phyloP scores from a whole-genome alignment of 2,113 vertebrate genomes.

The Hepsetus odoe region DNA sequence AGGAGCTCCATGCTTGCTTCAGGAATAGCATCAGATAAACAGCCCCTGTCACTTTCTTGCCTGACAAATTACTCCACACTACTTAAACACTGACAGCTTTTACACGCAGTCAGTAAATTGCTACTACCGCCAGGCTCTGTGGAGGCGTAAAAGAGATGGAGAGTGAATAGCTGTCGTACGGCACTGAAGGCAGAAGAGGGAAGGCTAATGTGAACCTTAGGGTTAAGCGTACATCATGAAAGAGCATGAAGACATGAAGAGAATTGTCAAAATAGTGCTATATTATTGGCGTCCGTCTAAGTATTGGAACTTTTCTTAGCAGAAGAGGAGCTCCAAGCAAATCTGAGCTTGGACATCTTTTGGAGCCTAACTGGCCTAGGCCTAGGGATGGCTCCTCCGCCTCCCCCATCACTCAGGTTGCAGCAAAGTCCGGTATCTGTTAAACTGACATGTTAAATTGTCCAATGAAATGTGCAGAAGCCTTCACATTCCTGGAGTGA shows the following conservation, averaged over 20 bases:
- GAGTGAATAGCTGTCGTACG: constrained; percentile 32
- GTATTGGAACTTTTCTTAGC: no score
- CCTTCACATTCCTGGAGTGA: no score
- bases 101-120: constrained; percentile 46
- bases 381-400: no score
- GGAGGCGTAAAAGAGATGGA: constrained; percentile 30
- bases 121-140: constrained; percentile 32
- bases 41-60: constrained; percentile 46
- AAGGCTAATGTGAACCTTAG: not conserved
- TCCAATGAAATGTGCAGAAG: no score
- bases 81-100: constrained; percentile 54
- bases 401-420: no score
- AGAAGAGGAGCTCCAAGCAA: no score
- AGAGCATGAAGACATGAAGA: not conserved
- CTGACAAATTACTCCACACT: constrained; percentile 47
- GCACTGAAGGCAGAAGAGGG: constrained; percentile 6
- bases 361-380: no score
- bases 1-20: constrained; percentile 35
- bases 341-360: no score
- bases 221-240: constrained; percentile 2
- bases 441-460: no score
- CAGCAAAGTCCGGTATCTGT: no score
- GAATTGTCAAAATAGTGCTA: no score
- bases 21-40: constrained; percentile 46
- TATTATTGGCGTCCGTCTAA: no score